Evolutionary conservation across 2,113 vertebrate species (phyloP).

Genomic region (Sardina pilchardus): DNA sequence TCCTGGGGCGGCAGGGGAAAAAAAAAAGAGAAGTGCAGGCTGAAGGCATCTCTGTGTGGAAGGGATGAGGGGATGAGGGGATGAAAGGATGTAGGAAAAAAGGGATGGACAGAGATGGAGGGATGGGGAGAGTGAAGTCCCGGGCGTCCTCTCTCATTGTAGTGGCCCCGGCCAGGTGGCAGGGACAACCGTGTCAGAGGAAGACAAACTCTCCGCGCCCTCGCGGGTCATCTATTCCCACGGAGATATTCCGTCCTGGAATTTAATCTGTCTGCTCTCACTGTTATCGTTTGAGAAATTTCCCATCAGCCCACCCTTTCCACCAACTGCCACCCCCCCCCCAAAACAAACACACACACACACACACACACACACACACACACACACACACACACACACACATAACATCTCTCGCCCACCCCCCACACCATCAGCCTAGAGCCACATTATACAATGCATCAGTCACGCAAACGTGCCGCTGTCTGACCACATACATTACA

Average conservation of each 20-base stretch:
- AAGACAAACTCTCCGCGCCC: conserved; percentile 22
- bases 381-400: conserved; percentile 19
- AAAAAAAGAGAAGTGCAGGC: not conserved
- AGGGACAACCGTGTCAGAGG: not conserved
- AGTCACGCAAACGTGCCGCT: conserved; percentile 3
- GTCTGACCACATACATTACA: conserved; percentile 30
- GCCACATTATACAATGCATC: conserved; percentile 11
- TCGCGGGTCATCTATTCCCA: conserved; percentile 13
- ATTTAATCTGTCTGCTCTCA: conserved; percentile 18
- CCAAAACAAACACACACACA: conserved; percentile 5
- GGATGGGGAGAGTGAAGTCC: not conserved
- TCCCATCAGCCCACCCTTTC: conserved; percentile 22
- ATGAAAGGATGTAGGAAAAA: not conserved
- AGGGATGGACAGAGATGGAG: not conserved
- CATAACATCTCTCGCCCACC: conserved; percentile 25
- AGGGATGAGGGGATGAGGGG: not conserved
- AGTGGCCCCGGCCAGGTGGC: not conserved
- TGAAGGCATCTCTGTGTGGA: not conserved
- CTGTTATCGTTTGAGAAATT: conserved; percentile 22
- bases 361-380: not conserved
- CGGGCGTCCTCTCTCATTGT: not conserved
- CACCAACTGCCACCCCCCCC: not conserved
- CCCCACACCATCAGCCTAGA: conserved; percentile 15
- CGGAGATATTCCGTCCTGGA: conserved; percentile 22
- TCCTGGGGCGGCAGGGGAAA: not conserved